Percentiles rank a stretch among this genome's conserved stretches.
Evolutionary conservation across 2,888 invertebrate species (phyloP).

Genomic region (Hedychridium roseum): DNA sequence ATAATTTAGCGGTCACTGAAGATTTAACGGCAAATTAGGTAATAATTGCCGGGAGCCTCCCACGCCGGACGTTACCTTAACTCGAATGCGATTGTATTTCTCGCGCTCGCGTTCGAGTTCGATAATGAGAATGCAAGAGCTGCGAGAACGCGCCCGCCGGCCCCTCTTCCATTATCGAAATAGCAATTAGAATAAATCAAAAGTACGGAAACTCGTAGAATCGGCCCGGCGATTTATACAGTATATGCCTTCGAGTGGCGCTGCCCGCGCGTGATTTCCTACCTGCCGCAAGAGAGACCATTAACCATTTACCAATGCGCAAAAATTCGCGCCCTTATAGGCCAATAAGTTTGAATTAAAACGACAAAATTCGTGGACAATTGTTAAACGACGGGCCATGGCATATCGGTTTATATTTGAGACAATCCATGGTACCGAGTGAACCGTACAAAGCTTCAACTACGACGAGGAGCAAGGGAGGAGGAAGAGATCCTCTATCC

Average conservation of each 20-base stretch:
- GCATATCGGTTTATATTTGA: not conserved
- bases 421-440: not conserved
- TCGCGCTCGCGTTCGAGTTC: conserved; percentile 52
- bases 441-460: conserved; percentile 4
- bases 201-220: conserved; percentile 50
- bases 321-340: conserved; percentile 13
- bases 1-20: conserved; percentile 55
- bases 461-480: conserved; percentile 6
- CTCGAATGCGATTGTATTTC: conserved; percentile 61
- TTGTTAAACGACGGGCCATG: no score
- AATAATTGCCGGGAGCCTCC: conserved; percentile 52
- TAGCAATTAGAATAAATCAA: conserved; percentile 64
- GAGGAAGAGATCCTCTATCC: conserved; percentile 54
- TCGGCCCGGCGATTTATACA: conserved; percentile 45
- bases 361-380: not conserved
- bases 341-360: conserved; percentile 10
- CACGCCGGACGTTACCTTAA: conserved; percentile 48
- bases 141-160: conserved; percentile 23
- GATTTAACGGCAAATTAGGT: conserved; percentile 61
- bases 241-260: not conserved
- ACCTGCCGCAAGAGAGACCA: no score
- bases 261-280: no score
- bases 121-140: conserved; percentile 62
- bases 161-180: conserved; percentile 59
- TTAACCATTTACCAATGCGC: conserved; percentile 22